These are phyloP conservation scores for Pyrgus malvae DNA, from an alignment of 2,888 invertebrate species.

Conservation along the genomic window DNA sequence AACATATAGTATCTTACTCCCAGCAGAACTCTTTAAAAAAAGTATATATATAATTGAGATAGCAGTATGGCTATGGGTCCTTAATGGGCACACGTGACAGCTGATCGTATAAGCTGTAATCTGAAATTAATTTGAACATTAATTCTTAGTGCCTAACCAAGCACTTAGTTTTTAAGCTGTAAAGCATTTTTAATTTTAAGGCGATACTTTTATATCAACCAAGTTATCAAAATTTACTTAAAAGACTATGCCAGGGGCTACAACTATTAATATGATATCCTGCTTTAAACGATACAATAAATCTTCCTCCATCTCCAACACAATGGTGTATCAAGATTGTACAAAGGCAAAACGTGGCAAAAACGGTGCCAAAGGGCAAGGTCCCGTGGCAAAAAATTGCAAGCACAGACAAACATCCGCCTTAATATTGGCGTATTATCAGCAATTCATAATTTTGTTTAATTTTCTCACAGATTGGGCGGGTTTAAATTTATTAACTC, in stretches of 20 bases:
- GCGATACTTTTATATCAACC: no score
- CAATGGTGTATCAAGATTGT: slow-evolving; percentile 9
- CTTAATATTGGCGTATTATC: slow-evolving; percentile 41
- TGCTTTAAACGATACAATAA: slow-evolving; percentile 4
- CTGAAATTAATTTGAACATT: no score
- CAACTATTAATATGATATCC: background rate
- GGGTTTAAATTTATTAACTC: slow-evolving; percentile 41
- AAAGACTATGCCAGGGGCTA: background rate
- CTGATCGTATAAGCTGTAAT: no score
- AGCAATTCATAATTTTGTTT: slow-evolving; percentile 73
- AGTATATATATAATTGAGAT: no score
- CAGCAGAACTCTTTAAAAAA: no score
- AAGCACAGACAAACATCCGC: slow-evolving; percentile 56
- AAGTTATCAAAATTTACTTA: no score
- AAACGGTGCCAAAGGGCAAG: slow-evolving; percentile 48
- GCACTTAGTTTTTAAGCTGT: no score
- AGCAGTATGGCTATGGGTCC: no score
- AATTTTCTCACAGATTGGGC: slow-evolving; percentile 65
- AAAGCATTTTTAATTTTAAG: no score
- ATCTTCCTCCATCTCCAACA: slow-evolving; percentile 7
- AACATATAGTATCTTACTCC: no score
- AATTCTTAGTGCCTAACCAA: no score
- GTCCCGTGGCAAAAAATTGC: slow-evolving; percentile 42
- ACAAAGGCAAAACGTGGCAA: slow-evolving; percentile 1
- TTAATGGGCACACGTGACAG: no score